Conservation (phyloP, 2,113 vertebrate species). For the Neotoma lepida region DNA sequence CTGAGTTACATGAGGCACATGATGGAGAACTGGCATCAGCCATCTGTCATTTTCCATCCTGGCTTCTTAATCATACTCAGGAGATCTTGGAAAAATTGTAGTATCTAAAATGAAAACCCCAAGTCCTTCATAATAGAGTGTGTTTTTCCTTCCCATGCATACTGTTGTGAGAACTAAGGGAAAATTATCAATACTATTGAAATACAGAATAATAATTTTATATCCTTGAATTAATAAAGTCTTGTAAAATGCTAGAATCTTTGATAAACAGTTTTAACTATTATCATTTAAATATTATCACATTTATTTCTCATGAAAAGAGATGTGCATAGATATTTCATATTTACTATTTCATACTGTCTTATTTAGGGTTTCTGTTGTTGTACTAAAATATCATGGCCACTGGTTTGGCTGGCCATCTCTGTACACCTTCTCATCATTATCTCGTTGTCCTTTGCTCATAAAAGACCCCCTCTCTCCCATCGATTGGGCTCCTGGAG, state of each 20-base stretch:
- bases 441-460: too few relatives aligned
- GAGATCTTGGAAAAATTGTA: neutral
- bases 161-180: neutral
- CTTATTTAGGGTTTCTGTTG: neutral
- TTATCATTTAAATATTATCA: neutral
- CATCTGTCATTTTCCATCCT: neutral
- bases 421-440: too few relatives aligned
- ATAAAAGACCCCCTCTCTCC: too few relatives aligned
- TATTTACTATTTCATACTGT: neutral
- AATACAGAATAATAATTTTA: neutral
- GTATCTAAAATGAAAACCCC: neutral
- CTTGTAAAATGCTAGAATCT: neutral
- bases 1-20: neutral
- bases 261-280: slow-evolving; percentile 22
- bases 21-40: neutral
- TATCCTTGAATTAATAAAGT: neutral
- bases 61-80: neutral
- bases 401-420: too few relatives aligned
- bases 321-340: neutral
- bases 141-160: neutral
- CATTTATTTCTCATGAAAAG: neutral
- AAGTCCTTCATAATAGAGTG: neutral
- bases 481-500: too few relatives aligned
- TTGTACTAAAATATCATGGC: neutral
- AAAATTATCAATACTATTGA: neutral